Evolutionary conservation across 2,888 invertebrate genomes (phyloP).

Genomic region (Blera fallax): DNA sequence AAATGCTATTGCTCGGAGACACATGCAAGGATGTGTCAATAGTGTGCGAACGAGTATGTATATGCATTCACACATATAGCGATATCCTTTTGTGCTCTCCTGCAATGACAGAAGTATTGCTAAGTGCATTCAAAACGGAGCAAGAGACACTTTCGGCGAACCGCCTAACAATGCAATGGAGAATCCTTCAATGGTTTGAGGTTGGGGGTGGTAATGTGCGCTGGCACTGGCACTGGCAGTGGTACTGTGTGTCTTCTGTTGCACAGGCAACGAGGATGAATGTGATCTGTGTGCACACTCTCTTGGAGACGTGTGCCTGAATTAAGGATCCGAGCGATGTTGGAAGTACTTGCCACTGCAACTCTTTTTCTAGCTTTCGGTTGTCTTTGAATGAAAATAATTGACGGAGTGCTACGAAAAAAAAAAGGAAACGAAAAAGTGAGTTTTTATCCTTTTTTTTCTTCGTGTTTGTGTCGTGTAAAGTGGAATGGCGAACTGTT

Average conservation of each 20-base stretch:
- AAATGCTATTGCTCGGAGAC: constrained; percentile 65
- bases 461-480: constrained; percentile 2
- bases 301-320: constrained; percentile 3
- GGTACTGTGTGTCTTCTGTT: constrained; percentile 4
- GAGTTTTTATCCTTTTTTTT: neutral
- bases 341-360: neutral
- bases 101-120: constrained; percentile 59
- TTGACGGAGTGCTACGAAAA: neutral
- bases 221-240: neutral
- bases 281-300: constrained; percentile 37
- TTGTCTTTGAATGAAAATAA: constrained; percentile 11
- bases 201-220: neutral
- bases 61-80: neutral
- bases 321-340: neutral
- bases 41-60: constrained; percentile 36
- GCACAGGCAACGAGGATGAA: neutral
- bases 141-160: constrained; percentile 71
- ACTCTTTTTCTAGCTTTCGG: neutral
- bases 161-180: constrained; percentile 69
- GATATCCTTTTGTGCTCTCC: constrained; percentile 41
- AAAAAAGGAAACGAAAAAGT: neutral
- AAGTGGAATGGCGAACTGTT: constrained; percentile 6
- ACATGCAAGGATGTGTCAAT: constrained; percentile 67
- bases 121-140: constrained; percentile 66
- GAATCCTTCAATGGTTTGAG: constrained; percentile 44